Evolutionary conservation across 2,113 vertebrate genomes (phyloP).

Genomic region (Athene cunicularia): DNA sequence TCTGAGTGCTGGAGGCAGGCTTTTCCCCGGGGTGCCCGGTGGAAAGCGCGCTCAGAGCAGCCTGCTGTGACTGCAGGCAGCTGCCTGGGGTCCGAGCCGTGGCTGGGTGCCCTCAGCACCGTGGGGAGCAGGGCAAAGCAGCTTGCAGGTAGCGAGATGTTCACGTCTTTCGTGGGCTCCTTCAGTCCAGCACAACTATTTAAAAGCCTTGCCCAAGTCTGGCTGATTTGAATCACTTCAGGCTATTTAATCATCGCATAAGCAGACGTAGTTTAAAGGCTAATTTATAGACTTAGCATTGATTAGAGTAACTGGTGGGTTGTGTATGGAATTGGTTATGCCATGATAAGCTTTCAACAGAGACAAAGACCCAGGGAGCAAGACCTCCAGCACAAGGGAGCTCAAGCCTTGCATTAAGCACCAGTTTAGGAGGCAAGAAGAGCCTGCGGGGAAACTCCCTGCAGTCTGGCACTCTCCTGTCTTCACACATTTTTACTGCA

Average conservation of each 20-base stretch:
- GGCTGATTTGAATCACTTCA: background rate
- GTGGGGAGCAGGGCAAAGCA: background rate
- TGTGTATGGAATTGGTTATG: background rate
- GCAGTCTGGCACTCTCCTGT: background rate
- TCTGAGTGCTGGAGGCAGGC: background rate
- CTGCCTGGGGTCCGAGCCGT: background rate
- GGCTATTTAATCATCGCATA: background rate
- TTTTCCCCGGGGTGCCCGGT: fast-evolving
- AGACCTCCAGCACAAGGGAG: background rate
- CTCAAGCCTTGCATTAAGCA: background rate
- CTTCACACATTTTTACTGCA: background rate
- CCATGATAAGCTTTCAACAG: background rate
- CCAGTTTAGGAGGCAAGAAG: background rate
- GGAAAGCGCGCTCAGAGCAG: background rate
- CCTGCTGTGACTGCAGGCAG: background rate
- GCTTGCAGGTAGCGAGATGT: background rate
- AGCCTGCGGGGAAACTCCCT: background rate
- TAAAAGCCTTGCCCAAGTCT: background rate
- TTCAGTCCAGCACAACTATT: background rate
- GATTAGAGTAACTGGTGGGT: background rate
- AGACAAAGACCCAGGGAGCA: background rate
- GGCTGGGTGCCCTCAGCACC: background rate
- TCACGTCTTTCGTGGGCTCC: background rate
- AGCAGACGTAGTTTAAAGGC: background rate
- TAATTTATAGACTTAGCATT: background rate